A percentile compares a stretch with the other conserved stretches of the same genome.
These are phyloP conservation scores for Drosophila biarmipes DNA, from an alignment of 1,140 invertebrate species.

Conservation along the genomic window DNA sequence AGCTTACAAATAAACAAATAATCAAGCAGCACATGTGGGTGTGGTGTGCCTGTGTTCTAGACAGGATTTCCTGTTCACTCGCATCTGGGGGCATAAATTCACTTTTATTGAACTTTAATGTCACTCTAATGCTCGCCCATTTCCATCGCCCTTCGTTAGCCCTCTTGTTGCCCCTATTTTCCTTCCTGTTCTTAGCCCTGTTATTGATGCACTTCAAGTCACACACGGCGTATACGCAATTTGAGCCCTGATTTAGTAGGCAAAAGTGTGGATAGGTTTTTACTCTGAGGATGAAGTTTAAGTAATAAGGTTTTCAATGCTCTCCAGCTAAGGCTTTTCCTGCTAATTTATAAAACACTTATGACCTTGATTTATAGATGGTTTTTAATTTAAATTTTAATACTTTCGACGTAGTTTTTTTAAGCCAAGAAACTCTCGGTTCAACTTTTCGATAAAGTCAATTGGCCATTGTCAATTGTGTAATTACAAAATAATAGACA, in stretches of 20 bases:
- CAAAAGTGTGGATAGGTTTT: neutral
- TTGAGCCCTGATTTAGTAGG: constrained; percentile 13
- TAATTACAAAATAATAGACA: too few relatives aligned
- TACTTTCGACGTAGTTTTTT: too few relatives aligned
- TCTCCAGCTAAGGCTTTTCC: too few relatives aligned
- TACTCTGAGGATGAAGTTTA: neutral
- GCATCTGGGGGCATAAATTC: constrained; percentile 58
- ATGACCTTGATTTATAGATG: too few relatives aligned
- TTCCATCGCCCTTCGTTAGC: constrained; percentile 10
- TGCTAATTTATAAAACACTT: too few relatives aligned
- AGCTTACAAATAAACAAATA: constrained; percentile 64
- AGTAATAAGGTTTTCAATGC: neutral
- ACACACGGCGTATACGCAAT: constrained; percentile 20
- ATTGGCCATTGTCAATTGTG: too few relatives aligned
- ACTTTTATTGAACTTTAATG: constrained; percentile 70
- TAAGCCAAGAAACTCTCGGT: too few relatives aligned
- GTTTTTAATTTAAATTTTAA: too few relatives aligned
- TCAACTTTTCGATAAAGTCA: too few relatives aligned
- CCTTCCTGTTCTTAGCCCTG: constrained; percentile 9
- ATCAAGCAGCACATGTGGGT: constrained; percentile 40
- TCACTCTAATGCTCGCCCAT: constrained; percentile 57
- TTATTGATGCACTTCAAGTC: constrained; percentile 57
- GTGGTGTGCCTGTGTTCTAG: constrained; percentile 6
- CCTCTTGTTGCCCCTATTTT: constrained; percentile 4
- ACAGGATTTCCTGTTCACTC: constrained; percentile 44